Base-by-base conservation (phyloP, 2,888 invertebrate genomes). In the Xestia xanthographa region DNA sequence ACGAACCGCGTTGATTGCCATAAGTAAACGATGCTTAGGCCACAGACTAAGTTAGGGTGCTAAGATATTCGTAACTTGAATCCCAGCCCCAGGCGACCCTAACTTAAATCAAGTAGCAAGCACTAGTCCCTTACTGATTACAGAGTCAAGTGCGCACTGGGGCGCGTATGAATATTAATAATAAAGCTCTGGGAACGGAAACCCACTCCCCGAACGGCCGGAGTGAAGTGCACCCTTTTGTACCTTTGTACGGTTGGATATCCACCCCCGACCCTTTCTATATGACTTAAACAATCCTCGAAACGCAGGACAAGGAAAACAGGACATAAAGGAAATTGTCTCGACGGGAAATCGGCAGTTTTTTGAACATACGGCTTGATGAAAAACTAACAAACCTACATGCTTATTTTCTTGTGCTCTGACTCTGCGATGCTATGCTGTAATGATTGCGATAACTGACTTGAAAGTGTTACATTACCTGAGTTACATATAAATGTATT, bases 381-480 rank as follows among this genome's bases (percentile, higher is more conserved):
- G n/a, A 41, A 70, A 62, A 53, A 45, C 26, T 12, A 41, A 1
- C 41, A 41, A 5, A 45, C 38, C 14, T 22, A 38, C n/a, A n/a
- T 3, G 22, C 3, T 34, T 34, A 34, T 34, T 34, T 8, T 17
- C 50, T 80, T 45, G 4, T 14, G 17, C 26, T 1, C 29, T 58
- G 58, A 29, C 41, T 38, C 14, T 38, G 11, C 22, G 3, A 6
- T 66, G 11, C 38, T 70, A 48, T 84, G 84, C 66, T 79, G 79
- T 68, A 79, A 69, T 62, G 53, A 62, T 80, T 80, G 53, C 79
- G 43, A 50, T 69, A 83, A 34, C n/a, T 60, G n/a, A 17, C 43
- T 58, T 20, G 67, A 79, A 84, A 70, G 70, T 84, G 80, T 82
- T 84, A 82, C 82, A 71, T 63, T 82, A 75, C 80, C 71, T 69